A percentile compares a stretch with the other conserved stretches of the same genome.
Conservation (phyloP, 2,888 invertebrate genomes). For the Drosophila nr. medialis region DNA sequence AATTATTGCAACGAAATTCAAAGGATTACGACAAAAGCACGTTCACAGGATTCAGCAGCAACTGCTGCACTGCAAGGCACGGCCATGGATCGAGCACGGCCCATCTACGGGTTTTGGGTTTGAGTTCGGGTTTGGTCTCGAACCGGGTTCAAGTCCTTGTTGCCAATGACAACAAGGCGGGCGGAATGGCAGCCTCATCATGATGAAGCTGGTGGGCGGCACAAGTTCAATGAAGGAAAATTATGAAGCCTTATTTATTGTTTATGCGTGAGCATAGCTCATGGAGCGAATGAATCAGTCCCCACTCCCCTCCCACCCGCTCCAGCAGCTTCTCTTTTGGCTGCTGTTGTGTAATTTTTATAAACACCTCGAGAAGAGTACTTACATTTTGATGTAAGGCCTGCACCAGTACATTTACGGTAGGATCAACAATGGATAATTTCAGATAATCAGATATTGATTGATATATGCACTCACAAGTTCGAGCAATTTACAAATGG, state of each 20-base stretch:
- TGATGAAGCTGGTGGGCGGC: conserved; percentile 65
- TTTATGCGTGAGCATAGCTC: conserved; percentile 80
- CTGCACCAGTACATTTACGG: neutral
- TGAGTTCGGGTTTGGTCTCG: conserved; percentile 7
- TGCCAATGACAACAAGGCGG: conserved; percentile 79
- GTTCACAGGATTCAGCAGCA: conserved; percentile 74
- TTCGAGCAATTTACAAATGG: neutral
- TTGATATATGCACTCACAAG: too few relatives aligned
- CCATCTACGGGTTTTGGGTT: conserved; percentile 6
- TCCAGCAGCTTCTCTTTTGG: neutral
- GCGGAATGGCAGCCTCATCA: conserved; percentile 49
- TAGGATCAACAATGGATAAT: neutral
- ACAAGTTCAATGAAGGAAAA: conserved; percentile 78
- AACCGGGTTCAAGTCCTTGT: conserved; percentile 51
- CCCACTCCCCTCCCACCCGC: neutral
- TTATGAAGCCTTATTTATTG: conserved; percentile 81
- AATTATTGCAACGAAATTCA: conserved; percentile 81
- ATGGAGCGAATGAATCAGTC: conserved; percentile 35
- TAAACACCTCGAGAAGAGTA: conserved; percentile 17
- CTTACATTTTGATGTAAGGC: conserved; percentile 6
- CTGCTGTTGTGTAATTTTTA: conserved; percentile 43
- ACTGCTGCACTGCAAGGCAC: conserved; percentile 62
- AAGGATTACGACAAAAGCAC: conserved; percentile 81
- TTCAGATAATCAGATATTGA: neutral
- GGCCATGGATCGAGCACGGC: conserved; percentile 56